These are phyloP conservation scores for Varanus komodoensis DNA, from an alignment of 2,113 vertebrate species.

Conservation along the genomic window DNA sequence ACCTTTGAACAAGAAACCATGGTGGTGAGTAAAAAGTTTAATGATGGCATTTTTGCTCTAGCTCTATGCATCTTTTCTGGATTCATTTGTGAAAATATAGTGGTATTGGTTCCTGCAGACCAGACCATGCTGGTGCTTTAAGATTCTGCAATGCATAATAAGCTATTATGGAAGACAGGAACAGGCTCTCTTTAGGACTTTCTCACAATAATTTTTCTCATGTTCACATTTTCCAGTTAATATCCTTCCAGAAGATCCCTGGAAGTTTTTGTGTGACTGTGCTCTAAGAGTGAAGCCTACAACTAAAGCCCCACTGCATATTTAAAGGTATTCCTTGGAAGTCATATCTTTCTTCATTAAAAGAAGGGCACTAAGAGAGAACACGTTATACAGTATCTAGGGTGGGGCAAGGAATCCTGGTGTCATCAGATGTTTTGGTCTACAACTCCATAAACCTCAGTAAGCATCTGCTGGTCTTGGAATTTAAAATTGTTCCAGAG, in stretches of 20 bases:
- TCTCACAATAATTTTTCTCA: neutral
- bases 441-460: no score
- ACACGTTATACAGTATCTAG: no score
- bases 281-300: neutral
- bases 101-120: neutral
- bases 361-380: neutral
- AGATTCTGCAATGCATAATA: no score
- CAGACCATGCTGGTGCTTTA: neutral
- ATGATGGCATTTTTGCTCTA: neutral
- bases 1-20: neutral
- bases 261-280: neutral
- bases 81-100: neutral
- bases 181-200: neutral
- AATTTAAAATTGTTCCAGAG: no score
- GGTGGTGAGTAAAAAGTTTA: neutral
- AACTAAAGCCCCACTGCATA: neutral
- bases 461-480: no score
- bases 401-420: neutral
- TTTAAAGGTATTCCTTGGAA: neutral
- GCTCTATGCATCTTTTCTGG: neutral
- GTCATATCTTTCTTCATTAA: neutral
- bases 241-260: neutral
- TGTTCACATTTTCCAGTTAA: neutral
- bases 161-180: neutral
- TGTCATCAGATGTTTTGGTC: no score